Evolutionary conservation across 2,888 invertebrate species (phyloP).

Genomic region (Smittia aterrima): DNA sequence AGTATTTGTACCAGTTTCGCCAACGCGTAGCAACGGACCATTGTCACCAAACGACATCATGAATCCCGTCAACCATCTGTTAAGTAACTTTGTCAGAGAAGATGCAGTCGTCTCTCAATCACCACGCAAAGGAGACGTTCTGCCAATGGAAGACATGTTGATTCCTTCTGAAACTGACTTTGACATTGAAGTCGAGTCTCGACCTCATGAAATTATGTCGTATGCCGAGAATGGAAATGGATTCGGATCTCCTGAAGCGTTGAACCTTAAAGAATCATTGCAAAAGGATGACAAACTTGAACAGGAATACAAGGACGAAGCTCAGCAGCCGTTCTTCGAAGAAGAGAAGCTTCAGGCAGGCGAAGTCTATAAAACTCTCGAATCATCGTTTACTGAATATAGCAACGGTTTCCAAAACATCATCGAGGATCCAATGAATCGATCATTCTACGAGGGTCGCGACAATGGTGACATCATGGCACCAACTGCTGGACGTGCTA

Average conservation of each 20-base stretch:
- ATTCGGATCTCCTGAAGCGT: constrained; percentile 43
- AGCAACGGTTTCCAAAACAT: constrained; percentile 57
- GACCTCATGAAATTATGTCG: constrained; percentile 49
- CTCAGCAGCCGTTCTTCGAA: constrained; percentile 31
- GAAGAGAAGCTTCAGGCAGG: constrained; percentile 58
- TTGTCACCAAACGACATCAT: constrained; percentile 38
- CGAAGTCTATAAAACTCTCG: constrained; percentile 51
- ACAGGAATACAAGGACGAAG: constrained; percentile 43
- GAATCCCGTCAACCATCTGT: constrained; percentile 36
- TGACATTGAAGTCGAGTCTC: constrained; percentile 49
- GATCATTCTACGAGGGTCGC: constrained; percentile 38
- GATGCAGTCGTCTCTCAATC: constrained; percentile 64
- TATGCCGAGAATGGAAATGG: constrained; percentile 29
- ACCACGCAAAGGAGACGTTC: constrained; percentile 62
- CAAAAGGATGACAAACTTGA: constrained; percentile 47
- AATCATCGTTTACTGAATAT: constrained; percentile 60
- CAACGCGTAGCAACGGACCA: constrained; percentile 52
- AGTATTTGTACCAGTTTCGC: constrained; percentile 74
- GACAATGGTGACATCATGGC: constrained; percentile 23
- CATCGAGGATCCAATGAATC: constrained; percentile 43
- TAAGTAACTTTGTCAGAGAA: background rate
- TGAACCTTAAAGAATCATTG: constrained; percentile 47
- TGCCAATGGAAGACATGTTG: constrained; percentile 49
- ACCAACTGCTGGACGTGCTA: background rate
- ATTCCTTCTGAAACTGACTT: constrained; percentile 48